A percentile compares a stretch with the other conserved stretches of the same genome.
These are phyloP conservation scores for Pardosa pseudoannulata DNA, from an alignment of 2,888 invertebrate species.

Conservation along the genomic window DNA sequence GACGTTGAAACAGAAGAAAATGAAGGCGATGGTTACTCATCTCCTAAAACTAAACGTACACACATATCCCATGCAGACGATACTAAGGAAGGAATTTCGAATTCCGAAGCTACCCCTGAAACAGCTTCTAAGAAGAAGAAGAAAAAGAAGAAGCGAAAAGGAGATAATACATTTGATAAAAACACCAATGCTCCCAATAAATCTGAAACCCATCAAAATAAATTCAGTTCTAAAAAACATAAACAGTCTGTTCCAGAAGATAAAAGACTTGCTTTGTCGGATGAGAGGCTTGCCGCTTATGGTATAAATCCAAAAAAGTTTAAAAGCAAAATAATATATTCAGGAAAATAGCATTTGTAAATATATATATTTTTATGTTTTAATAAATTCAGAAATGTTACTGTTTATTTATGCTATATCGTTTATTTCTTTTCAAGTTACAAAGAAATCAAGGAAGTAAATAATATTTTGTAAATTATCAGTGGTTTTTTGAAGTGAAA, in stretches of 20 bases:
- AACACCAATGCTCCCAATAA: background rate
- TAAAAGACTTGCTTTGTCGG: slow-evolving; percentile 80
- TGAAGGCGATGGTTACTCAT: slow-evolving; percentile 3
- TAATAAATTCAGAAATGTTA: no score
- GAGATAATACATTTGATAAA: slow-evolving; percentile 53
- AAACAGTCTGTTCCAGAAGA: background rate
- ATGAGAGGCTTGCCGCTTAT: slow-evolving; percentile 91
- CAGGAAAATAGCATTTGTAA: background rate
- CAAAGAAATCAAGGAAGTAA: no score
- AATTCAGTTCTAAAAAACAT: background rate
- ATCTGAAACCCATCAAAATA: background rate
- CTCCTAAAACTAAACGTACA: no score
- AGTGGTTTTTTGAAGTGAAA: no score
- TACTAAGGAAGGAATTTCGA: background rate
- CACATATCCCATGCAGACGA: background rate
- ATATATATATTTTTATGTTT: background rate
- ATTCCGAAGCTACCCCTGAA: background rate
- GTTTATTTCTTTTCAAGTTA: no score
- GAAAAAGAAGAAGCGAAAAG: slow-evolving; percentile 46
- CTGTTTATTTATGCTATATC: no score
- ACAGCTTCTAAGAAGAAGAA: slow-evolving; percentile 26
- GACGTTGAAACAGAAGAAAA: slow-evolving; percentile 5
- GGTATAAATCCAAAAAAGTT: slow-evolving; percentile 94
- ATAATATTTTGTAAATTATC: no score
- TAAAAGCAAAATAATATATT: slow-evolving; percentile 85